These are phyloP conservation scores for Jordanella pulchra DNA, from an alignment of 2,797 vertebrate species.

Conservation along the genomic window DNA sequence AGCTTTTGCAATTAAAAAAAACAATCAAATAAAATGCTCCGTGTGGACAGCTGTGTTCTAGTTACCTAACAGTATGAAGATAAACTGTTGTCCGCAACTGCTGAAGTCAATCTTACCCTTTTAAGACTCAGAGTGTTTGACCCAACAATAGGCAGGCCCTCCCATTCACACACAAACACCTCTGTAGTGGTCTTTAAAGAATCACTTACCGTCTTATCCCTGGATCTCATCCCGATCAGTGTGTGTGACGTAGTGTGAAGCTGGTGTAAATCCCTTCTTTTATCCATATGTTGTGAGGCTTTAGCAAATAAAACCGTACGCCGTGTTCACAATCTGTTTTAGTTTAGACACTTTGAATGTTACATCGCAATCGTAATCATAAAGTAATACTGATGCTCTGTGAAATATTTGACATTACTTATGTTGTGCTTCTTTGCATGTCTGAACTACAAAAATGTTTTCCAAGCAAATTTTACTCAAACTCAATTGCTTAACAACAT, in stretches of 20 bases:
- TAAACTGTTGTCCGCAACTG: conserved; percentile 5
- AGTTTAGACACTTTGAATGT: neutral
- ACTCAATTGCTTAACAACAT: conserved; percentile 14
- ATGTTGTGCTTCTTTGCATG: conserved; percentile 20
- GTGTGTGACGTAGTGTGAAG: conserved; percentile 44
- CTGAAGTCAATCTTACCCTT: neutral
- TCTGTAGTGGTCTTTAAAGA: neutral
- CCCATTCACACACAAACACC: neutral
- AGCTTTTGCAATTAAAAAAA: neutral
- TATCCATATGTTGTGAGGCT: conserved; percentile 52
- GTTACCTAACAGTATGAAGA: conserved; percentile 20
- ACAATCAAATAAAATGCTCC: conserved; percentile 8
- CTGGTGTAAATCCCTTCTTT: conserved; percentile 50
- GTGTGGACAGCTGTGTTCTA: conserved; percentile 20
- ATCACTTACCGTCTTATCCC: conserved; percentile 25
- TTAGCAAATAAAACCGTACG: conserved; percentile 20
- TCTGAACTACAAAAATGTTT: neutral
- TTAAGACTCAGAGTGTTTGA: neutral
- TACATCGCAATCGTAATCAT: neutral
- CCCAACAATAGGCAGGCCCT: neutral
- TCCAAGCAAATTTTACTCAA: conserved; percentile 10
- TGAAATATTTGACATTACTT: conserved; percentile 44
- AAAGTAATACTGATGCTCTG: conserved; percentile 15
- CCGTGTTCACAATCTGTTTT: conserved; percentile 44
- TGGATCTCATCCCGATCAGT: conserved; percentile 27